Percentiles rank a stretch among this genome's conserved stretches.
Conservation (phyloP, 2,113 vertebrate species). For the Prunella himalayana region DNA sequence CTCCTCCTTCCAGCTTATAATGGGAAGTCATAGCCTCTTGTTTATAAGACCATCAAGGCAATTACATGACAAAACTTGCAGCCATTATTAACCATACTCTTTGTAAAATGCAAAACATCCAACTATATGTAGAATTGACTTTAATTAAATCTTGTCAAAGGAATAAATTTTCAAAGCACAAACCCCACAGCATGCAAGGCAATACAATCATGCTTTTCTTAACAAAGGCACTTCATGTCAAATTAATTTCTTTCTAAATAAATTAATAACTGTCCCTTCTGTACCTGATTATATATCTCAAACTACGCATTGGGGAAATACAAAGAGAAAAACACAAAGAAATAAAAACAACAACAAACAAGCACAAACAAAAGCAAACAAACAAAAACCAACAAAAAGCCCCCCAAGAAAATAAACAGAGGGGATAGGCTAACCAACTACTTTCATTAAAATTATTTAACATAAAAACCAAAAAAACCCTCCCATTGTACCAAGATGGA, state of each 20-base stretch:
- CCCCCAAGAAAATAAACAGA: not conserved
- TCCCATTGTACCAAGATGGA: not conserved
- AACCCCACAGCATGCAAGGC: slow-evolving; percentile 13
- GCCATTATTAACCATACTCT: not conserved
- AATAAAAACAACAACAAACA: not conserved
- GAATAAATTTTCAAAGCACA: slow-evolving; percentile 49
- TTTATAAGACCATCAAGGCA: slow-evolving; percentile 55
- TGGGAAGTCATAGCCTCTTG: not conserved
- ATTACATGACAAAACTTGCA: slow-evolving; percentile 21
- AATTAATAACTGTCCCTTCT: not conserved
- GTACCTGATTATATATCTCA: not conserved
- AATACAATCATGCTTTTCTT: not conserved
- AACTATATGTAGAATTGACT: not conserved
- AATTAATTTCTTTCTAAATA: slow-evolving; percentile 52
- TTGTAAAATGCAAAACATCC: slow-evolving; percentile 35
- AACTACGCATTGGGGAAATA: not conserved
- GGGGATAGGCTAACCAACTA: not conserved
- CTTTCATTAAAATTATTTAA: not conserved
- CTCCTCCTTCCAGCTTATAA: slow-evolving; percentile 36
- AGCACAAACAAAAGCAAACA: too few relatives aligned
- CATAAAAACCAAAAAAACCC: not conserved
- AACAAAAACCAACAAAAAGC: too few relatives aligned
- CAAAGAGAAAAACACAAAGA: not conserved
- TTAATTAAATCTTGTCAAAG: slow-evolving; percentile 59
- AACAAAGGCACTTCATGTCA: not conserved